These are phyloP conservation scores for Pardalotus punctatus DNA, from an alignment of 2,113 vertebrate species.

Conservation along the genomic window DNA sequence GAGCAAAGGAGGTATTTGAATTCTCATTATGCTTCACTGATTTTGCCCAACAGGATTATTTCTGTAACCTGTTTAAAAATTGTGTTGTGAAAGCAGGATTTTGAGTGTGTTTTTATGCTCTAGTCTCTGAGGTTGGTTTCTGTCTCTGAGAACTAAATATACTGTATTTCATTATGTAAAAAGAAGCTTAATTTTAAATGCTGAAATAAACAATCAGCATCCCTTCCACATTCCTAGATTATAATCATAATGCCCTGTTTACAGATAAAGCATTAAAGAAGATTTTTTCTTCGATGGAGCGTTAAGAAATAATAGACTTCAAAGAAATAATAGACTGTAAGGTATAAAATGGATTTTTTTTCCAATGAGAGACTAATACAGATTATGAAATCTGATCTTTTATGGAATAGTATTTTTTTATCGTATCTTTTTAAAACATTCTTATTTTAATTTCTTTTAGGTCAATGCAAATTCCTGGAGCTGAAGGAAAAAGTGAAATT, in stretches of 20 bases:
- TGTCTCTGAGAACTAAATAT: background rate
- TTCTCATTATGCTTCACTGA: background rate
- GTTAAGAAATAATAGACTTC: background rate
- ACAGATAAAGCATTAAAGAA: background rate
- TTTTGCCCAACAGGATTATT: background rate
- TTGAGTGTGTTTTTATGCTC: background rate
- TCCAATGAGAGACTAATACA: background rate
- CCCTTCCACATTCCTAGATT: background rate
- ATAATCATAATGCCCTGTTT: background rate
- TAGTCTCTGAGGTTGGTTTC: background rate
- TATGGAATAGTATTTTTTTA: background rate
- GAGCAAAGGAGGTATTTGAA: background rate
- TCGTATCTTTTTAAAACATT: background rate
- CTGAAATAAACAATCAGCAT: background rate
- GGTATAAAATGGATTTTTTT: background rate
- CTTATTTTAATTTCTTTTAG: background rate
- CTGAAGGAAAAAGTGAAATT: conserved; percentile 82
- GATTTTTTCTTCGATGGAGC: background rate
- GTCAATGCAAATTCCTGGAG: background rate
- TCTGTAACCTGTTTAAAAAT: background rate
- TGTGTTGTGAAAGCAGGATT: background rate
- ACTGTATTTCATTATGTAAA: background rate
- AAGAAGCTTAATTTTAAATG: conserved; percentile 26
- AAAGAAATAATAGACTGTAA: background rate
- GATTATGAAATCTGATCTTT: background rate